Conservation (phyloP, 2,113 vertebrate species). For the Pionites leucogaster region DNA sequence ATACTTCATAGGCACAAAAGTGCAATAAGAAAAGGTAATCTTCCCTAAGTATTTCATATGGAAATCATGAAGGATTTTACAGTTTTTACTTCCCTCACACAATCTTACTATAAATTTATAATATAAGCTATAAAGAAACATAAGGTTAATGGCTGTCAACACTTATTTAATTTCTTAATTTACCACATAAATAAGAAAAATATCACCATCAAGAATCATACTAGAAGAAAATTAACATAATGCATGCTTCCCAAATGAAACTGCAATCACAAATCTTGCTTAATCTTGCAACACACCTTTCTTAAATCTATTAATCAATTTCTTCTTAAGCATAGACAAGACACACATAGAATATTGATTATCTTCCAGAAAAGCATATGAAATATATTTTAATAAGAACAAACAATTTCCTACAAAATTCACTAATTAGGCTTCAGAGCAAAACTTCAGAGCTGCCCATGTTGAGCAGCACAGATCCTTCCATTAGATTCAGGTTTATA, state of each 20-base stretch:
- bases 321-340: neutral
- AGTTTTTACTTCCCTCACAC: neutral
- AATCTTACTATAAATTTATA: neutral
- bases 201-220: neutral
- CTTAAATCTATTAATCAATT: neutral
- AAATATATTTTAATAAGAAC: neutral
- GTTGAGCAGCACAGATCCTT: neutral
- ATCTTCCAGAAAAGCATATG: neutral
- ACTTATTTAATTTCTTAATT: neutral
- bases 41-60: neutral
- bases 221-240: neutral
- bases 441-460: neutral
- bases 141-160: neutral
- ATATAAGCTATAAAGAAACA: neutral
- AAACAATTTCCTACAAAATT: neutral
- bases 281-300: neutral
- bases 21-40: neutral
- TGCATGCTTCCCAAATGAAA: neutral
- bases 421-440: neutral
- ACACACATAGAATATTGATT: neutral
- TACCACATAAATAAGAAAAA: neutral
- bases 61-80: neutral
- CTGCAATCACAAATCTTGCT: neutral
- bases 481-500: neutral
- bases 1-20: neutral